Conservation (phyloP, 2,797 vertebrate genomes). For the Melanotaenia maccullochi region DNA sequence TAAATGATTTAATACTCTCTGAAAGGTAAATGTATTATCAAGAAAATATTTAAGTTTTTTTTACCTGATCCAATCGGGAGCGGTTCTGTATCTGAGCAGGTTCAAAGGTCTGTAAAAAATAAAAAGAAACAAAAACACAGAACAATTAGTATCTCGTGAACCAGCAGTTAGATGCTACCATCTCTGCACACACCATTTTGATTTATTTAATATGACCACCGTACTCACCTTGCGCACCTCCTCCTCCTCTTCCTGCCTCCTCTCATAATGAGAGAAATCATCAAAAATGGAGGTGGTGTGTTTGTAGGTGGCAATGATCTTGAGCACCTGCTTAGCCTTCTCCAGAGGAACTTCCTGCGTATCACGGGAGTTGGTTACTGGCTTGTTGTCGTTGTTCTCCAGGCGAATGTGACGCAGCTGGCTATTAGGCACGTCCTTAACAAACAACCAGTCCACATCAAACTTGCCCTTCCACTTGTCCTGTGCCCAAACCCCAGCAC, state of each 20-base stretch:
- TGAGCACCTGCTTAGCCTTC: constrained; percentile 96
- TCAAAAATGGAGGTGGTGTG: constrained; percentile 99
- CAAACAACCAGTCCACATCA: constrained; percentile 96
- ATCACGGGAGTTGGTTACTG: constrained; percentile 96
- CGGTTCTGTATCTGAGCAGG: constrained; percentile 80
- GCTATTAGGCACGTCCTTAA: constrained; percentile 97
- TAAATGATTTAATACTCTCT: neutral
- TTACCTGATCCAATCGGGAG: constrained; percentile 83
- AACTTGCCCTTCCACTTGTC: constrained; percentile 99
- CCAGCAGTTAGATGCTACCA: neutral
- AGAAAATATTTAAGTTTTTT: constrained; percentile 16
- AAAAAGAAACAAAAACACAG: constrained; percentile 32
- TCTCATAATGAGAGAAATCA: constrained; percentile 97
- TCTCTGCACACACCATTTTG: neutral
- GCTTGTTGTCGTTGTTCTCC: constrained; percentile 98
- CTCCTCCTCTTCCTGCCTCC: constrained; percentile 96
- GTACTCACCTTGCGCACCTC: constrained; percentile 92
- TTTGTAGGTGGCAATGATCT: constrained; percentile 95
- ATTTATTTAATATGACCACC: constrained; percentile 1
- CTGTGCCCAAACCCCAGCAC: constrained; percentile 97
- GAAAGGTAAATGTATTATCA: neutral
- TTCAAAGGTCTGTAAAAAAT: constrained; percentile 77
- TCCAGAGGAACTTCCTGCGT: constrained; percentile 97
- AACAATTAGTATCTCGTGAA: constrained; percentile 18
- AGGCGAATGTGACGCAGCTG: constrained; percentile 96